phyloP scores from a whole-genome alignment of 2,888 invertebrate species.

The Drosophila barbarae region DNA sequence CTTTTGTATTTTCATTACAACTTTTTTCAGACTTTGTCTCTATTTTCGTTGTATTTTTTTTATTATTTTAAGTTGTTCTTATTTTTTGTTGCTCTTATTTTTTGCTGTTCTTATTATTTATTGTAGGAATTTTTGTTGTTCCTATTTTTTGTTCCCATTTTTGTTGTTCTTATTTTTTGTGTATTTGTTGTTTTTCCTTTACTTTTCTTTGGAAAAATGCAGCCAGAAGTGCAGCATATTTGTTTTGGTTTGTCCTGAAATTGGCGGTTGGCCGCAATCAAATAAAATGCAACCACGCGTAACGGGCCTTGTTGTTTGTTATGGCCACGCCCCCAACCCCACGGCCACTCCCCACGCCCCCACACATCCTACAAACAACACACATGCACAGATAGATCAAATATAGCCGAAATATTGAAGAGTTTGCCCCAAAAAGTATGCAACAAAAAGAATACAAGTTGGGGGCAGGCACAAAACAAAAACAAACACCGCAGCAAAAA shows the following conservation, averaged over 20 bases:
- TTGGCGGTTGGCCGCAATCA: slow-evolving; percentile 36
- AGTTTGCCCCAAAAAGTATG: no score
- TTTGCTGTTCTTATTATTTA: not conserved
- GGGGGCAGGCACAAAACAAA: not conserved
- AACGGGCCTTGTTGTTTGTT: slow-evolving; percentile 20
- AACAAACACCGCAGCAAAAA: no score
- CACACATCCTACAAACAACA: no score
- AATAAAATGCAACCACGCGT: slow-evolving; percentile 38
- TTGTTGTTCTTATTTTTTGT: not conserved
- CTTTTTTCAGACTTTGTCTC: no score
- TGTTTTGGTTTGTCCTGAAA: slow-evolving; percentile 21
- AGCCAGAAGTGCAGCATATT: slow-evolving; percentile 12
- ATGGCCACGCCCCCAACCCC: slow-evolving; percentile 9
- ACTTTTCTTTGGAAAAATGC: not conserved
- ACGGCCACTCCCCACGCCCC: not conserved
- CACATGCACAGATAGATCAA: not conserved
- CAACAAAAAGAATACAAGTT: no score
- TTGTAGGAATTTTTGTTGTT: no score
- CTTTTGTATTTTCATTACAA: no score
- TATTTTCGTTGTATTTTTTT: no score
- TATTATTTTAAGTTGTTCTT: no score
- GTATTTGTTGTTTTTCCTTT: no score
- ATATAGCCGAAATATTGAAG: slow-evolving; percentile 7
- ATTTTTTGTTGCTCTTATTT: no score
- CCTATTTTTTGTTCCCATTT: no score